phyloP scores from a whole-genome alignment of 2,888 invertebrate species.

The Temnothorax rugatulus region DNA sequence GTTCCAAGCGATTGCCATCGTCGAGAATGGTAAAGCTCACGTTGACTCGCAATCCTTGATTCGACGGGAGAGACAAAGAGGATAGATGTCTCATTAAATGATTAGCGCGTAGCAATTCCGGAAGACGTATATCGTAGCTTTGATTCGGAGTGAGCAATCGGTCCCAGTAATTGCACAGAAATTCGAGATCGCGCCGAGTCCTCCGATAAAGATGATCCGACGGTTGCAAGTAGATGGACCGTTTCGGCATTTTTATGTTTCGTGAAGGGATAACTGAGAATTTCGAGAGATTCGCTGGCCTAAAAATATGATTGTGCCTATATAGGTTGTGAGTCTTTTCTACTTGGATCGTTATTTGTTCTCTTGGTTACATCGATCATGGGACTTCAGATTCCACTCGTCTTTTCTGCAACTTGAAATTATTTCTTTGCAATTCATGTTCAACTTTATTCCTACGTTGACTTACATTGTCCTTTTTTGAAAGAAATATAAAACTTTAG shows the following conservation, averaged over 20 bases:
- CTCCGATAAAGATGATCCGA: constrained; percentile 32
- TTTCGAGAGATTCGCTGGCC: constrained; percentile 48
- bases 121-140: constrained; percentile 32
- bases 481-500: background rate
- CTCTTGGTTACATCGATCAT: constrained; percentile 54
- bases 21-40: constrained; percentile 64
- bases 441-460: background rate
- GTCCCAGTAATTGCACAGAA: constrained; percentile 43
- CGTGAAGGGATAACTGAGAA: constrained; percentile 44
- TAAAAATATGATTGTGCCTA: constrained; percentile 39
- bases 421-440: constrained; percentile 1
- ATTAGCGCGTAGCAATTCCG: constrained; percentile 35
- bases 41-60: constrained; percentile 55
- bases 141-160: constrained; percentile 44
- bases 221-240: constrained; percentile 52
- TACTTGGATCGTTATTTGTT: constrained; percentile 41
- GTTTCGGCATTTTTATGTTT: constrained; percentile 65
- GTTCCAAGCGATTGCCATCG: constrained; percentile 25
- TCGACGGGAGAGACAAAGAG: background rate
- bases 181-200: constrained; percentile 54
- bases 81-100: constrained; percentile 43
- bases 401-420: constrained; percentile 16
- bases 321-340: constrained; percentile 11
- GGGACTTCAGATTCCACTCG: constrained; percentile 14
- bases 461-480: background rate